phyloP scores from a whole-genome alignment of 2,888 invertebrate genomes.

The Bombylius major region DNA sequence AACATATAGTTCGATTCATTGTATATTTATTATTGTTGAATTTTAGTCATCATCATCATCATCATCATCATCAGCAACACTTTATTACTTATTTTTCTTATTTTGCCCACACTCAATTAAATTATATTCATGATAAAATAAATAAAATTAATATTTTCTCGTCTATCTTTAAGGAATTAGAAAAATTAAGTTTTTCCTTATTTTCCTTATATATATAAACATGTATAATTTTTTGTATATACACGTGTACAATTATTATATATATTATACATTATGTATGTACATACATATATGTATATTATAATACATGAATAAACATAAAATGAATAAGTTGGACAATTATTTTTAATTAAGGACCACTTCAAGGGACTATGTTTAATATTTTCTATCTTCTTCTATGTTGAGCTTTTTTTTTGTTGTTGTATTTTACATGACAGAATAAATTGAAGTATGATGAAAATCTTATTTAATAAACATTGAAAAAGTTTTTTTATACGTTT shows the following conservation, averaged over 20 bases:
- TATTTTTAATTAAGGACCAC: slow-evolving; percentile 14
- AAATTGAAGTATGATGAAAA: too few relatives aligned
- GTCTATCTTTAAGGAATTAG: slow-evolving; percentile 6
- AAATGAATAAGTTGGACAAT: slow-evolving; percentile 8
- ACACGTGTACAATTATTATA: not conserved
- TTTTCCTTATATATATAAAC: not conserved
- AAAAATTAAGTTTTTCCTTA: slow-evolving; percentile 3
- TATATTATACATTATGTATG: not conserved
- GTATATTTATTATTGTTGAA: too few relatives aligned
- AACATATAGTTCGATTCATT: too few relatives aligned
- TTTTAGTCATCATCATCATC: too few relatives aligned
- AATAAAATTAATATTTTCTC: slow-evolving; percentile 11
- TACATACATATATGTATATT: not conserved
- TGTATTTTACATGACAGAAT: too few relatives aligned
- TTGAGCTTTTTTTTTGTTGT: too few relatives aligned
- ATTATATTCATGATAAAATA: slow-evolving; percentile 7
- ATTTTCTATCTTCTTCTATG: too few relatives aligned
- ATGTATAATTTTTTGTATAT: not conserved
- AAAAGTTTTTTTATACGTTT: too few relatives aligned
- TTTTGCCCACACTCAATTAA: slow-evolving; percentile 3
- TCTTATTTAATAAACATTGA: too few relatives aligned
- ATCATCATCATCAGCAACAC: too few relatives aligned
- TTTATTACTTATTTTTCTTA: too few relatives aligned
- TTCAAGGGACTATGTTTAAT: slow-evolving; percentile 9
- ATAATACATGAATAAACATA: too few relatives aligned